Base-by-base conservation (phyloP, 2,113 vertebrate genomes). In the Drymodes brunneopygia region DNA sequence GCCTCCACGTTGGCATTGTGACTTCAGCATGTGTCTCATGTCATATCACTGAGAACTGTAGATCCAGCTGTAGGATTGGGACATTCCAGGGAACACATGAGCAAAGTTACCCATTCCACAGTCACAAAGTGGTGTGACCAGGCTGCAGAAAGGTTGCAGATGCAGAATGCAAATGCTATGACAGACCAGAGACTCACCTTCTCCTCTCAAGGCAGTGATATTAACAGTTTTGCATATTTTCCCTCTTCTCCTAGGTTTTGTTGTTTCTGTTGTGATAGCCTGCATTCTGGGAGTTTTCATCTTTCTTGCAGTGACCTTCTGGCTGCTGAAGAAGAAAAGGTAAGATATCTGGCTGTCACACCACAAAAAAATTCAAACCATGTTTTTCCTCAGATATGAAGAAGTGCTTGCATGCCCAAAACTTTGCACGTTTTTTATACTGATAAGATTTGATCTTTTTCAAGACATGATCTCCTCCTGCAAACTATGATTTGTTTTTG, bases 291-390 rank as follows among this genome's bases (percentile, higher is more conserved):
- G 98, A 89, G 82, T 98, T 69, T 75, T 98, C 70, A 42, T 98
- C 42, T 82, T 98, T 86, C 89, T 98, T n/a, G 96, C 93, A 20
- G 81, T 97, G 74, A 89, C 96, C 6, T 93, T 97, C 61, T 99
- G 98, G 92, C 90, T 99, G 50, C 95, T 99, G 79, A 96, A 96
- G 90, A 98, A 95, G 91, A 98, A 97, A 95, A 98, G 99, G 99
- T 99, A 95, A 98, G 98, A 35, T 24, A 38, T 27, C 47, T 40
- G 24, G 15, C 57, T 79, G 25, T n/a, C 45, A 38, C 23, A 65
- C 21, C 42, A 56, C 21, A 36, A 44, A 22, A 61, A 84, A 50
- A 73, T 8, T 56, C 40, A 88, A 88, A 50, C 7, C 12, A 7
- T 23, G 21, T 75, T 60, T 87, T 60, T 28, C 11, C 53, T 84